Conservation (phyloP, 2,888 invertebrate species). For the Aphodius granarius region DNA sequence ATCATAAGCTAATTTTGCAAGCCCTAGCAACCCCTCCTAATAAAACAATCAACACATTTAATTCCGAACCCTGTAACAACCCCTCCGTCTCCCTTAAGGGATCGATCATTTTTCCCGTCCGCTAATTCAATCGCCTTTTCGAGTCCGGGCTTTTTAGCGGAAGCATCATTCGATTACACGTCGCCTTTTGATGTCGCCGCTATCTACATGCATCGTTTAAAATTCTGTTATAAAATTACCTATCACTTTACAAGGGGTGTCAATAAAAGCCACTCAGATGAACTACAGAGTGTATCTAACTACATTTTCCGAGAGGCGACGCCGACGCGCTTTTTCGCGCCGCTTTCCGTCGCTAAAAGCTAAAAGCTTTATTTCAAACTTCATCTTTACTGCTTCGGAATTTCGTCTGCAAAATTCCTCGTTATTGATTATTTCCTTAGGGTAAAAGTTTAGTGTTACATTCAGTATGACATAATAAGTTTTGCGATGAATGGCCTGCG, state of each 20-base stretch:
- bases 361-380: slow-evolving; percentile 24
- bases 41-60: slow-evolving; percentile 52
- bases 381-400: not conserved
- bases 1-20: slow-evolving; percentile 54
- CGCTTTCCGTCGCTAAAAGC: slow-evolving; percentile 24
- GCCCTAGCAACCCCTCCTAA: slow-evolving; percentile 42
- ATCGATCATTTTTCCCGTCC: not conserved
- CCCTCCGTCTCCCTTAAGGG: not conserved
- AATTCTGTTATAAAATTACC: slow-evolving; percentile 49
- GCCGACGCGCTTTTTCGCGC: not conserved
- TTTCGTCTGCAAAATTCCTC: not conserved
- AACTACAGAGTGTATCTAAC: slow-evolving; percentile 34
- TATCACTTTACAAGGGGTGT: slow-evolving; percentile 46
- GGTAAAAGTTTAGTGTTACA: slow-evolving; percentile 8
- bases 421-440: not conserved
- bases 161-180: slow-evolving; percentile 44
- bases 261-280: slow-evolving; percentile 46
- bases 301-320: slow-evolving; percentile 28
- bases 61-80: slow-evolving; percentile 8
- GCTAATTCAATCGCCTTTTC: slow-evolving; percentile 22
- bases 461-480: slow-evolving; percentile 7
- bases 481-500: slow-evolving; percentile 3
- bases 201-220: slow-evolving; percentile 47
- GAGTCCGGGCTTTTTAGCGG: slow-evolving; percentile 48
- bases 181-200: slow-evolving; percentile 47